Percentiles rank a stretch among this genome's conserved stretches.
These are phyloP conservation scores for Glaucopsyche alexis DNA, from an alignment of 2,888 invertebrate species.

Conservation along the genomic window DNA sequence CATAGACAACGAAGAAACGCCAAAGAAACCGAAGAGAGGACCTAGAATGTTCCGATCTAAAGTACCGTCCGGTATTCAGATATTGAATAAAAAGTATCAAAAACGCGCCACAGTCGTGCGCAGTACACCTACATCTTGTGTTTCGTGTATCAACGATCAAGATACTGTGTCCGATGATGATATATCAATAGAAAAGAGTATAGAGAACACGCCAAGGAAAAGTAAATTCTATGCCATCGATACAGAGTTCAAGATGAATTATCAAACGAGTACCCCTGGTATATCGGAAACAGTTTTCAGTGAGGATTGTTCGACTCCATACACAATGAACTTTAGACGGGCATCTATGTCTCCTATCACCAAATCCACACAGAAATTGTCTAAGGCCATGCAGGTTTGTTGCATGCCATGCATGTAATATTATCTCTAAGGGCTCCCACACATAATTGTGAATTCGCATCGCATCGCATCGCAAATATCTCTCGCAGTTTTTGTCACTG, in stretches of 20 bases:
- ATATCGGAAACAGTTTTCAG: conserved; percentile 54
- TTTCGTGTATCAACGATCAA: conserved; percentile 69
- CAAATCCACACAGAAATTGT: conserved; percentile 91
- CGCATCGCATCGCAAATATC: too few relatives aligned
- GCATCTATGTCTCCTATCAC: conserved; percentile 94
- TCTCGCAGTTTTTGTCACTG: too few relatives aligned
- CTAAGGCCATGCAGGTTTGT: conserved; percentile 93
- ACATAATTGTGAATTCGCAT: too few relatives aligned
- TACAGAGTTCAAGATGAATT: conserved; percentile 53
- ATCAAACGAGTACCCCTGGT: conserved; percentile 73
- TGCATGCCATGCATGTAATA: conserved; percentile 38
- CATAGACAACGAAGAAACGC: conserved; percentile 65
- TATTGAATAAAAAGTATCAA: conserved; percentile 64
- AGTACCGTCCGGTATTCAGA: conserved; percentile 55
- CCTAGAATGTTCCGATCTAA: conserved; percentile 69
- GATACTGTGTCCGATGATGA: conserved; percentile 59
- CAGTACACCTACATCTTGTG: conserved; percentile 65
- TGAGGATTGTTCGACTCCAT: conserved; percentile 66
- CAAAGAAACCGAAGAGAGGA: conserved; percentile 66
- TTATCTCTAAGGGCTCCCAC: too few relatives aligned
- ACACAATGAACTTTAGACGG: conserved; percentile 76
- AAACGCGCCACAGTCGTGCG: conserved; percentile 56
- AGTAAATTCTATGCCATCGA: conserved; percentile 43
- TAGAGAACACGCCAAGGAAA: conserved; percentile 58
- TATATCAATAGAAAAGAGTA: conserved; percentile 43